Base-by-base conservation (phyloP, 30 jellyfish, hydroid and myxozoan species). In the Cassiopea xamachana region DNA sequence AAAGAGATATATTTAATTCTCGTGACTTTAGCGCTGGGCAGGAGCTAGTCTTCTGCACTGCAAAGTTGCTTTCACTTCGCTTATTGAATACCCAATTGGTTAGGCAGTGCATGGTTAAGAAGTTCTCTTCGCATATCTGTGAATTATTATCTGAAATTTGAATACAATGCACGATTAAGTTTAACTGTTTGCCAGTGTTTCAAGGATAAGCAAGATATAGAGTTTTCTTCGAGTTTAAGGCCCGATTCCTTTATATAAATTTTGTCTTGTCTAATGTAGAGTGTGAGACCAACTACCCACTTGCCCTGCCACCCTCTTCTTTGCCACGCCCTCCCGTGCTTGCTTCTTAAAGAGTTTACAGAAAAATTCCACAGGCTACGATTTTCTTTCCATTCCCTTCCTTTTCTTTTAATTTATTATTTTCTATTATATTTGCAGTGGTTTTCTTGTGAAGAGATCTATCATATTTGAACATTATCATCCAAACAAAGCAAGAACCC, bases 41-140 rank as follows among this genome's bases (percentile, higher is more conserved):
- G 82, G 90, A 82, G 90, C 90, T 82, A 82, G 90, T 59, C 90
- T 82, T 82, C 82, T 82, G 90, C 76, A 1, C 43, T 67, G 88
- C 77, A 2, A 14, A 45, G 9, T 58, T 51, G 7, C n/a, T 27
- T 19, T 51, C 5, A 5, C 49, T 5, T 79, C 58, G 60, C 43
- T 62, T 62, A 1, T 27, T 8, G 74, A 43, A 73, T 73, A 43
- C 45, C 60, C 60, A 73, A 73, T 18, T 48, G 82, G 4, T 73
- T 62, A 14, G 27, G 74, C 74, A 62, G 19, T 62, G 74, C 74
- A 6, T 62, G 43, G 10, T 62, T 62, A 4, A 27, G 74, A 62
- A 4, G 74, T 2, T 4, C 43, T 2, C 4, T 4, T 51, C 64
- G 4, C 64, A 51, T 51, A 51, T 51, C 9, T 51, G 9, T 9